phyloP scores from a whole-genome alignment of 2,888 invertebrate genomes.

The Entomobrya multifasciata region DNA sequence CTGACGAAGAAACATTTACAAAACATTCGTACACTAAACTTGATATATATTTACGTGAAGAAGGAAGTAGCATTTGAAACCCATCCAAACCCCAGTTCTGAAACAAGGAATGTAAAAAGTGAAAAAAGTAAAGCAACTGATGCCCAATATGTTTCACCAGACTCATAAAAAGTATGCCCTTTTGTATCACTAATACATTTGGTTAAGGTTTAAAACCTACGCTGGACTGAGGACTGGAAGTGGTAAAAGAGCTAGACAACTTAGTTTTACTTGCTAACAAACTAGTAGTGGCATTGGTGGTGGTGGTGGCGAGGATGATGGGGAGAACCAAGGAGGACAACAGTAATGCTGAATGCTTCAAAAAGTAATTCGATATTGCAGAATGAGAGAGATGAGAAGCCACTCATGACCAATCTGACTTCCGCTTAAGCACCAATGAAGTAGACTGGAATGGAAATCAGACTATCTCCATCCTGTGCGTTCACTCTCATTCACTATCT shows the following conservation, averaged over 20 bases:
- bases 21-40: conserved; percentile 16
- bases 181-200: conserved; percentile 39
- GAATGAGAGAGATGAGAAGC: conserved; percentile 63
- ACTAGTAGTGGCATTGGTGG: neutral
- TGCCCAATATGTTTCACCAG: conserved; percentile 62
- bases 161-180: conserved; percentile 54
- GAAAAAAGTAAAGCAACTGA: conserved; percentile 44
- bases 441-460: conserved; percentile 72
- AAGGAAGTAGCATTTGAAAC: conserved; percentile 61
- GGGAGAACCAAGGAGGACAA: conserved; percentile 38
- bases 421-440: conserved; percentile 72
- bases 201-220: neutral
- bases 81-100: conserved; percentile 45
- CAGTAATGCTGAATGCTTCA: conserved; percentile 42
- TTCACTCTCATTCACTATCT: conserved; percentile 26
- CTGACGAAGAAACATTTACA: conserved; percentile 3
- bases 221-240: too few relatives aligned
- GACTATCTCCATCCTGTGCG: conserved; percentile 59
- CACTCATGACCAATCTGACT: conserved; percentile 73
- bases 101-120: conserved; percentile 39
- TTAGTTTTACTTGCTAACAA: neutral
- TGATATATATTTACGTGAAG: neutral
- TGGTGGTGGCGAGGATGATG: conserved; percentile 13
- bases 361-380: conserved; percentile 69
- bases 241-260: neutral